Evolutionary conservation across 2,113 vertebrate genomes (phyloP).

Genomic region (Leptocoma aspasia): DNA sequence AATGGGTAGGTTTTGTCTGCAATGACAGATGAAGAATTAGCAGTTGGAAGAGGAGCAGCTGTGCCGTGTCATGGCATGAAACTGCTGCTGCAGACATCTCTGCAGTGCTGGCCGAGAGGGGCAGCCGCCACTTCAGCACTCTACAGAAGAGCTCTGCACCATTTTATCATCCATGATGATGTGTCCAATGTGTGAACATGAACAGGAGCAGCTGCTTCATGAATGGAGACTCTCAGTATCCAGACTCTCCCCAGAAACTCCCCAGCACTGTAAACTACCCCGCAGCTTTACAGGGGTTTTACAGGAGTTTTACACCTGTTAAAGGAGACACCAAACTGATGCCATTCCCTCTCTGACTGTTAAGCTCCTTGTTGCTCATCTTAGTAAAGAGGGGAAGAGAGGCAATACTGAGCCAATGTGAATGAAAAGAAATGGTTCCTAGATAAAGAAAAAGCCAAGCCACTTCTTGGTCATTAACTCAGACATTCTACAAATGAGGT

Average conservation of each 20-base stretch:
- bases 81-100: not conserved
- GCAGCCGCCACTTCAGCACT: not conserved
- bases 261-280: not conserved
- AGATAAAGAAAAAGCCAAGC: not conserved
- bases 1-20: not conserved
- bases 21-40: not conserved
- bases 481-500: not conserved
- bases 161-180: not conserved
- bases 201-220: not conserved
- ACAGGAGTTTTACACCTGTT: not conserved
- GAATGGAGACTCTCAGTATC: not conserved
- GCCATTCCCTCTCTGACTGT: not conserved
- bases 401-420: not conserved
- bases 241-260: not conserved
- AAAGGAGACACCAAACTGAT: not conserved
- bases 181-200: not conserved
- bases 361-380: not conserved
- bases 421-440: not conserved
- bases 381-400: not conserved
- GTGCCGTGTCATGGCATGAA: not conserved
- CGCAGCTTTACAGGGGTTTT: not conserved
- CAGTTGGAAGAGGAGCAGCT: constrained; percentile 29
- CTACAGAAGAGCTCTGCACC: not conserved
- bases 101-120: not conserved
- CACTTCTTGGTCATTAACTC: not conserved